A percentile compares a stretch with the other conserved stretches of the same genome.
These are phyloP conservation scores for Ictalurus punctatus DNA, from an alignment of 2,113 vertebrate species.

Conservation along the genomic window DNA sequence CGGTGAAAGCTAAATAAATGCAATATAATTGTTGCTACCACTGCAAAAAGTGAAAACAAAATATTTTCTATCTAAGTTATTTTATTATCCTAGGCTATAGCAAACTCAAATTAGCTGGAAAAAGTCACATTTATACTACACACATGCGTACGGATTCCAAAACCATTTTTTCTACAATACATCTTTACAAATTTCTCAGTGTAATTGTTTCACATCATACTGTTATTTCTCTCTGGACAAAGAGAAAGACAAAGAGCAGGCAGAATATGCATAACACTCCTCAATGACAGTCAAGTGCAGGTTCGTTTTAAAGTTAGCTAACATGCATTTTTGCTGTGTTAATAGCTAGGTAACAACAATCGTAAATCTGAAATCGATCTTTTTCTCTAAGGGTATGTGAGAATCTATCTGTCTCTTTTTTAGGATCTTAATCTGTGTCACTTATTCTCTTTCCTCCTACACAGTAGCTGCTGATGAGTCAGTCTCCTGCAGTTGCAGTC, in stretches of 20 bases:
- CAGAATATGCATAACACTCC: not conserved
- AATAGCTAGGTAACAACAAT: not conserved
- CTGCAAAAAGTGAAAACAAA: not conserved
- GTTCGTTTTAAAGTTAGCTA: not conserved
- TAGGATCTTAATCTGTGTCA: constrained; percentile 14
- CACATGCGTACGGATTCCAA: not conserved
- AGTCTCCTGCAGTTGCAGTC: constrained; percentile 33
- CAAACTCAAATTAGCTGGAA: not conserved
- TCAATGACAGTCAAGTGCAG: not conserved
- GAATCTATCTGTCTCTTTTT: not conserved
- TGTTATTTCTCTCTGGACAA: too few relatives aligned
- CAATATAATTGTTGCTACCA: not conserved
- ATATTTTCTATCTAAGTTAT: not conserved
- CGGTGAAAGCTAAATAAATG: not conserved
- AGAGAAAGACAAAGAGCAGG: not conserved
- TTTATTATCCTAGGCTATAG: not conserved
- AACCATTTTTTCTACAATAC: not conserved
- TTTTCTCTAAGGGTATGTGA: not conserved
- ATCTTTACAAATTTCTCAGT: not conserved
- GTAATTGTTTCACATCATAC: not conserved
- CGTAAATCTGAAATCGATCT: not conserved
- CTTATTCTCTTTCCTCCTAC: constrained; percentile 45
- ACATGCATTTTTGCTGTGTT: not conserved
- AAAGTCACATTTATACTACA: not conserved
- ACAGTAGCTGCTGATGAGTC: constrained; percentile 45